Base-by-base conservation (phyloP, 37 sponge, comb jelly and placozoan genomes). In the Crambe crambe region DNA sequence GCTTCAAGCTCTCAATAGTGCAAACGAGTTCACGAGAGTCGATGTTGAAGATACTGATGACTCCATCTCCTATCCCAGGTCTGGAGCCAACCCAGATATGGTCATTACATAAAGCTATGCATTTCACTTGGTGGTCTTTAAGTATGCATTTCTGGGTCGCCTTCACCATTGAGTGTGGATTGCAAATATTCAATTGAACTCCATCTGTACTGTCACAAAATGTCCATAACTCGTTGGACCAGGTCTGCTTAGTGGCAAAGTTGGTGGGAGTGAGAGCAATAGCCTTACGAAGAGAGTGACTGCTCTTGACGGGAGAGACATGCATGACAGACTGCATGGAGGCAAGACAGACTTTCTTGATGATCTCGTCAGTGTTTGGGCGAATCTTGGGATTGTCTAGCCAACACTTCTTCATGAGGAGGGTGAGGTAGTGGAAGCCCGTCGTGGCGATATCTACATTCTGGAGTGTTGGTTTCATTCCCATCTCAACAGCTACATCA, bases 381-480 rank as follows among this genome's bases (percentile, higher is more conserved):
- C 93, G 72, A 15, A 68, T 25, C 6, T 68, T 58, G 0, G 93
- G 82, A 35, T 88, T 76, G 38, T 67, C 80, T 38, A 42, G 39
- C 93, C 93, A 92, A 43, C 93, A 92, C 31, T 29, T 29, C 68
- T 81, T 63, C 93, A 92, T 92, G 44, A 92, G 58, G 41, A 51
- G 51, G 26, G 86, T 81, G 20, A 92, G 72, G 42, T 88, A 92
- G 66, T 66, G 68, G 56, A 70, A 71, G 37, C 76, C 89, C 35
- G 69, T 70, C 2, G 76, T 35, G 15, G 89, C 76, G 5, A 51
- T 40, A 26, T 57, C 39, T 12, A 86, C 75, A 68, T 93, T 87
- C 51, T 57, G 38, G 0, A 89, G 61, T n/a, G 66, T 72, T 22
- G 94, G 94, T 17, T 79, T 72, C 58, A 84, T 85, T 20, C 80